A percentile compares a stretch with the other conserved stretches of the same genome.
phyloP scores from a whole-genome alignment of 2,888 invertebrate genomes.

The Dermolepida albohirtum region DNA sequence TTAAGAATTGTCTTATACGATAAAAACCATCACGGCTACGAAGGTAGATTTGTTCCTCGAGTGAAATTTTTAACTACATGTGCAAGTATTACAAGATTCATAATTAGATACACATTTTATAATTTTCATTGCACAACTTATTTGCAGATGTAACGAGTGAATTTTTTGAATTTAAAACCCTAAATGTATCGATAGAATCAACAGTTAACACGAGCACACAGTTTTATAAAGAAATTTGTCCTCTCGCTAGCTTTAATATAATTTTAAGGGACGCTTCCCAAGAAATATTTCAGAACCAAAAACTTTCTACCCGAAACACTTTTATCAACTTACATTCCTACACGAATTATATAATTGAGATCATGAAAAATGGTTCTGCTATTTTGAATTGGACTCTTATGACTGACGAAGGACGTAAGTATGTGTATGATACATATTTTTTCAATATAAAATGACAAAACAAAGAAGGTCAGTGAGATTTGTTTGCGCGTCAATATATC shows the following conservation, averaged over 20 bases:
- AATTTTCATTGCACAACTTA: neutral
- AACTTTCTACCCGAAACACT: too few species aligned
- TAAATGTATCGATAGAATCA: neutral
- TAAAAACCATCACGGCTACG: neutral
- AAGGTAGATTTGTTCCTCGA: neutral
- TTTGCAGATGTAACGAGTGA: neutral
- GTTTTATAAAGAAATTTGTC: neutral
- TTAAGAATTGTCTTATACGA: conserved; percentile 7
- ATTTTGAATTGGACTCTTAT: too few species aligned
- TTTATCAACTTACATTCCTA: neutral
- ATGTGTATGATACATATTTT: too few species aligned
- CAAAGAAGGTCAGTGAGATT: too few species aligned
- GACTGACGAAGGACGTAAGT: too few species aligned
- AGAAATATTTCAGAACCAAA: neutral
- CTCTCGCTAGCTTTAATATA: neutral
- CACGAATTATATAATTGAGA: neutral
- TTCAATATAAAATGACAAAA: too few species aligned
- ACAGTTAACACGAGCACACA: neutral
- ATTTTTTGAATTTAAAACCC: neutral
- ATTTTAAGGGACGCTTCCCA: neutral
- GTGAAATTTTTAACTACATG: neutral
- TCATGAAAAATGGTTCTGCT: too few species aligned
- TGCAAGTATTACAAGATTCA: neutral
- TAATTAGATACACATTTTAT: neutral
- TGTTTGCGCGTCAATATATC: too few species aligned